Conservation (phyloP, 1,140 invertebrate species). For the Pseudomyrmex flavicornis region DNA sequence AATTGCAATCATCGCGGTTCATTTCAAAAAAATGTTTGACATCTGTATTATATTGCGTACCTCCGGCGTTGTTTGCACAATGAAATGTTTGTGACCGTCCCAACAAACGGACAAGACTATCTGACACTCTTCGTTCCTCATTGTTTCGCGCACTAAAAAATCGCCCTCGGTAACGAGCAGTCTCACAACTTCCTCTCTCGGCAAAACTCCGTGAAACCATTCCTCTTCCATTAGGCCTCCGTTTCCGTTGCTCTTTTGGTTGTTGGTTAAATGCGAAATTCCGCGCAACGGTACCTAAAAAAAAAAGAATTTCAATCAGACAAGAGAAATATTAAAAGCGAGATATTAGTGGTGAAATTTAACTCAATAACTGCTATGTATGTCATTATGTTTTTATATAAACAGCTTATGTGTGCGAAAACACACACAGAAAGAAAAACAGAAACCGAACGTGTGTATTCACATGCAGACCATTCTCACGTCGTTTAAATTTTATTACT, state of each 20-base stretch:
- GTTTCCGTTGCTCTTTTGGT: conserved; percentile 79
- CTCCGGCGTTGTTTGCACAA: conserved; percentile 97
- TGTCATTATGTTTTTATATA: neutral
- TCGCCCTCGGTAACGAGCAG: conserved; percentile 95
- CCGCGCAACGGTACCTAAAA: conserved; percentile 78
- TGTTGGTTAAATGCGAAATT: conserved; percentile 77
- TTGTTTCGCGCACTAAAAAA: conserved; percentile 97
- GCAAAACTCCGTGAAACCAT: conserved; percentile 99
- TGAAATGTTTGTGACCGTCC: conserved; percentile 98
- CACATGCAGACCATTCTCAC: no score
- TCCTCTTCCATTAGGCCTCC: conserved; percentile 92
- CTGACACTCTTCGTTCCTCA: conserved; percentile 95
- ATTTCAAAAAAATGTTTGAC: no score
- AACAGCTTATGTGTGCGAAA: neutral
- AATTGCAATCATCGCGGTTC: neutral
- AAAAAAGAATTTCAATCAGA: neutral
- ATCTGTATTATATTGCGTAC: conserved; percentile 82
- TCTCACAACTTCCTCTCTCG: conserved; percentile 97
- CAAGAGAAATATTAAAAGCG: neutral
- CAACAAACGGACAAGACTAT: conserved; percentile 98
- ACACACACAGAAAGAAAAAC: no score
- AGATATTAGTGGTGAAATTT: neutral
- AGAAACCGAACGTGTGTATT: no score
- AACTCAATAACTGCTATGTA: neutral
- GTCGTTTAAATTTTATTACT: no score